Percentiles rank a stretch among this genome's conserved stretches.
phyloP scores from a whole-genome alignment of 2,888 invertebrate genomes.

The Chrysolina haemoptera region DNA sequence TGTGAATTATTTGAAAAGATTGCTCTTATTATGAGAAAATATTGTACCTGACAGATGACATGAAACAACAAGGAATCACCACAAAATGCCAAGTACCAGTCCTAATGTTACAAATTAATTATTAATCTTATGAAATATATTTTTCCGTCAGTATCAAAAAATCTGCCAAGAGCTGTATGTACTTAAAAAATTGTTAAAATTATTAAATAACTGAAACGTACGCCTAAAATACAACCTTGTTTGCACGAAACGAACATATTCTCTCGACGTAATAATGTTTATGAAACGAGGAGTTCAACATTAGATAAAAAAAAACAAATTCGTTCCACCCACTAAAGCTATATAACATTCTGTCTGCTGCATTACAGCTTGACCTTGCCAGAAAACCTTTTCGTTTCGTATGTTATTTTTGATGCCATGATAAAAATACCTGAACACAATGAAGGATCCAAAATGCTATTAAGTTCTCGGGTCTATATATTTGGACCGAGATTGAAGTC shows the following conservation, averaged over 20 bases:
- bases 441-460: conserved; percentile 17
- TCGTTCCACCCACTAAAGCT: conserved; percentile 13
- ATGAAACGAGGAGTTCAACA: neutral
- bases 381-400: conserved; percentile 15
- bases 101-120: too few species aligned
- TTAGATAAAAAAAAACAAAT: conserved; percentile 5
- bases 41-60: too few species aligned
- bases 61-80: too few species aligned
- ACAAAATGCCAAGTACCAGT: too few species aligned
- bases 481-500: conserved; percentile 7
- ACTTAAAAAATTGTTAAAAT: too few species aligned
- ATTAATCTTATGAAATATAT: too few species aligned
- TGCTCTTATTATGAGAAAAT: too few species aligned
- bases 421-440: conserved; percentile 24
- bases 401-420: conserved; percentile 23
- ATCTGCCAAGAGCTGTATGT: too few species aligned
- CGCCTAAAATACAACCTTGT: neutral
- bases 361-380: conserved; percentile 2
- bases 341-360: conserved; percentile 9
- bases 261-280: too few species aligned
- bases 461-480: neutral
- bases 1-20: too few species aligned
- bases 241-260: neutral
- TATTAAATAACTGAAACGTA: too few species aligned
- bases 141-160: too few species aligned